Percentiles rank a stretch among this genome's conserved stretches.
phyloP scores from a whole-genome alignment of 64 coral and sea anemone species.

The Montipora cactus region DNA sequence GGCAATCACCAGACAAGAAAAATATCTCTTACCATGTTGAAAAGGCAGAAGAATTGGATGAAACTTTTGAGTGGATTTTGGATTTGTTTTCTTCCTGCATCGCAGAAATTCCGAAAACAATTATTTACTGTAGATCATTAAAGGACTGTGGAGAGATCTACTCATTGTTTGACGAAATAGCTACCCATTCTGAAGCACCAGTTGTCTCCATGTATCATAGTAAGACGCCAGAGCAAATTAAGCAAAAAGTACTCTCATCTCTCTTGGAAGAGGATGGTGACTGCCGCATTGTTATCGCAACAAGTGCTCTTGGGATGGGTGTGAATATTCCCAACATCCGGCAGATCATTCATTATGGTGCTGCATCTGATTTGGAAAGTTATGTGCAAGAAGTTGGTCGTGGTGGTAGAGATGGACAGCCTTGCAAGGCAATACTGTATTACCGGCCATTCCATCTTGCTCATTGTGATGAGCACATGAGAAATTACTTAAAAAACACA shows the following conservation, averaged over 20 bases:
- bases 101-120: constrained; percentile 23
- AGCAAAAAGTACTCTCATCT: constrained; percentile 20
- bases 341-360: constrained; percentile 34
- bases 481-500: constrained; percentile 6
- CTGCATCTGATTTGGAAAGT: constrained; percentile 24
- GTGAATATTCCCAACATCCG: constrained; percentile 40
- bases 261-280: background rate
- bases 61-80: background rate
- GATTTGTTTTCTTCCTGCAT: background rate
- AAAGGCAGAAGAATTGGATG: background rate
- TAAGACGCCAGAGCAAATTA: constrained; percentile 44
- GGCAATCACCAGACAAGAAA: constrained; percentile 27
- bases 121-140: constrained; percentile 55
- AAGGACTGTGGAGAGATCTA: constrained; percentile 59
- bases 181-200: too few species aligned
- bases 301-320: constrained; percentile 63
- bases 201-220: constrained; percentile 37
- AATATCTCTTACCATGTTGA: background rate
- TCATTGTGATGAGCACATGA: constrained; percentile 32
- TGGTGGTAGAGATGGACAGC: constrained; percentile 48
- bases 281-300: background rate
- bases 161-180: constrained; percentile 15
- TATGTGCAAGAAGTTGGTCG: constrained; percentile 50
- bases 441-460: constrained; percentile 27
- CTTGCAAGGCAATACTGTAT: background rate